Evolutionary conservation across 2,888 invertebrate genomes (phyloP), one percentile per base, ranked within the genome.

Genomic region (Cataglyphis altisquamis): DNA sequence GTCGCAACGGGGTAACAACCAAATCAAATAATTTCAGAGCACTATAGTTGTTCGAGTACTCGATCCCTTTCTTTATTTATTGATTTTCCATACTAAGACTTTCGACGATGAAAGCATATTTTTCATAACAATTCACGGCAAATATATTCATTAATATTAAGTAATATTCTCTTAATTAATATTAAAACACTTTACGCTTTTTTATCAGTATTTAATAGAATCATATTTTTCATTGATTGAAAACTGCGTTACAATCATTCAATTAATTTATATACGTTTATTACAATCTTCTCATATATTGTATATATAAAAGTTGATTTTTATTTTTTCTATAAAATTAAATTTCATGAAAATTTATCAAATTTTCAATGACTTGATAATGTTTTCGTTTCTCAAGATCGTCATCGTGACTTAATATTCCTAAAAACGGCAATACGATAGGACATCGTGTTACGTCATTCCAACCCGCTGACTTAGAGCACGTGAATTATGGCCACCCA

Each of bases 401-500:
- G 25, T 70, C 29, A 39, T 60, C 18, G 12, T 67, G 78, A 80
- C 25, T 45, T 70, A 70, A 80, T 80, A 62, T 80, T 48, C 36
- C 29, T 25, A 48, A 80, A 78, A 67, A 66, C 55, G 66, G 25
- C 75, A 55, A 45, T 78, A 67, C 36, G 60, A 68, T 80, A 70
- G 60, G 60, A 80, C 60, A 70, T 60, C 41, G 48, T 48, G 48
- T 80, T 80, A 80, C 68, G 70, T 80, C 78, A 80, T 36, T 32
- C 45, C 70, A 70, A 70, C 45, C 45, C 60, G 41, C 18, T 48
- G 60, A 68, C 70, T 80, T 80, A 36, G 60, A 36, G 21, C 12
- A 62, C 25, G 45, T 80, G 70, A 80, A 80, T 80, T 70, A 80
- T 80, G 60, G 9, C 78, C 67, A 67, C 29, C 66, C 78, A 60